Evolutionary conservation across 2,888 invertebrate species (phyloP), one percentile per base, ranked within the genome.

Genomic region (Dasysyrphus albostriatus): DNA sequence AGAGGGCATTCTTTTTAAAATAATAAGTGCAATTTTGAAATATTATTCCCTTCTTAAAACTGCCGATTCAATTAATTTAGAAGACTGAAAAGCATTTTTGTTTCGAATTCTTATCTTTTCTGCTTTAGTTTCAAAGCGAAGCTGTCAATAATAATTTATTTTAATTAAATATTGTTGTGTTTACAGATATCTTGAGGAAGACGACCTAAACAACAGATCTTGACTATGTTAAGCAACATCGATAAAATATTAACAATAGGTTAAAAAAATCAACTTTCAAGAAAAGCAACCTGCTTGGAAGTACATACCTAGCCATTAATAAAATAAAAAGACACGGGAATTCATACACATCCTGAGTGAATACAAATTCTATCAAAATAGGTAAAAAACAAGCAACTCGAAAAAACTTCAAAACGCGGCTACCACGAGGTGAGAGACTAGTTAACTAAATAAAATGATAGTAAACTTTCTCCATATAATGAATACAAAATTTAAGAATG

Each of bases 321-420:
- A 24, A 70, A 16, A 54, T 5, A 42, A 32, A n/a, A n/a, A n/a
- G n/a, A 42, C 5, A 7, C 37, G 3, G 29, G n/a, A 44, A 58
- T 70, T 75, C 70, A 75, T 59, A 76, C 80, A 80, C 70, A 70
- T 67, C 19, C 70, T 54, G 29, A 44, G 75, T 76, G 39, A 59
- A 59, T 5, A 12, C 59, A 70, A 65, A 80, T 47, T 69, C 34
- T 39, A 61, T 81, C 84, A 85, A 85, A 77, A 85, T 85, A 85
- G 84, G 84, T 85, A 85, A 58, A 85, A 85, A 81, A 73, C 84
- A 85, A 77, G 84, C 81, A 76, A 73, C 76, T 67, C 84, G 84
- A 51, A 80, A 81, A 81, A 56, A 73, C 24, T 56, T 77, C 42
- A 85, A 81, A 77, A 80, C 84, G 61, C 76, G 77, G 47, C 67